These are phyloP conservation scores for zebrafish (Danio rerio) DNA, from an alignment of 2,113 vertebrate genomes.

Conservation along the genomic window GRCz12tu NC_133189.1:18047001-18047500, in stretches of 20 bases:
- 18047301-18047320: constrained; percentile 57
- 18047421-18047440: constrained; percentile 68
- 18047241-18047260: constrained; percentile 14
- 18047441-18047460: constrained; percentile 66
- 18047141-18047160: no score
- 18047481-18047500: no score
- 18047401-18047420: constrained; percentile 73
- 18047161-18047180: neutral
- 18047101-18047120: no score
- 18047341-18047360: neutral
- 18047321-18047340: constrained; percentile 49
- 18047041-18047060: no score
- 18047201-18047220: neutral
- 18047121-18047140: no score
- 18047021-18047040: no score
- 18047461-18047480: constrained; percentile 56
- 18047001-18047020: no score
- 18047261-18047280: constrained; percentile 14
- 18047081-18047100: no score
- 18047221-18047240: constrained; percentile 8
- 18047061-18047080: no score
- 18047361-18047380: constrained; percentile 42
- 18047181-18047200: neutral
- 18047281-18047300: constrained; percentile 55
- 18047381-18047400: constrained; percentile 8